These are phyloP conservation scores for Orchesella flavescens DNA, from an alignment of 2,888 invertebrate species.

Conservation along the genomic window DNA sequence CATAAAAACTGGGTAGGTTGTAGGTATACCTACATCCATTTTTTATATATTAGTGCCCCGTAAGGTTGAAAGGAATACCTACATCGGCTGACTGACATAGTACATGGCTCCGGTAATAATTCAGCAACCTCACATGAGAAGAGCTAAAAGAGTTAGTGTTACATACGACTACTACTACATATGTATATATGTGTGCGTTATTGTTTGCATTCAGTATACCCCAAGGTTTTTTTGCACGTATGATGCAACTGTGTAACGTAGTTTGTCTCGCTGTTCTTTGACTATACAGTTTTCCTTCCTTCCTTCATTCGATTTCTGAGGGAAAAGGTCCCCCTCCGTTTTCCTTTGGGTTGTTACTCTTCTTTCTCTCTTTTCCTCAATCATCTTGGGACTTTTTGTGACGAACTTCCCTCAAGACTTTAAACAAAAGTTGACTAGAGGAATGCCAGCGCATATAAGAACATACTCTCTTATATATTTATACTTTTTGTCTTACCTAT, in stretches of 20 bases:
- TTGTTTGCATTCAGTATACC: not conserved
- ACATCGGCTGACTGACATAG: too few species aligned
- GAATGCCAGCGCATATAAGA: not conserved
- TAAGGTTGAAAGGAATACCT: not conserved
- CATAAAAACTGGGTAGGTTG: not conserved
- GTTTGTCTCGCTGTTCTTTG: not conserved
- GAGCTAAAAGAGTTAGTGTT: not conserved
- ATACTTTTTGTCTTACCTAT: not conserved
- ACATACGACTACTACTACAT: not conserved
- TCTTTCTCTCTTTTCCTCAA: slow-evolving; percentile 43
- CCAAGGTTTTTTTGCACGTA: not conserved
- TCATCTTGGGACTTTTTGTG: slow-evolving; percentile 53
- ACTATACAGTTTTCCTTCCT: not conserved
- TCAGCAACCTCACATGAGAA: not conserved
- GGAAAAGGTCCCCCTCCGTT: slow-evolving; percentile 47
- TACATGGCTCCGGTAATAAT: too few species aligned
- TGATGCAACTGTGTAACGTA: not conserved
- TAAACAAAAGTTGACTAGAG: slow-evolving; percentile 16
- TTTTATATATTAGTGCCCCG: slow-evolving; percentile 8
- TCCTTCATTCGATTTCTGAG: slow-evolving; percentile 42
- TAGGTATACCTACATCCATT: not conserved
- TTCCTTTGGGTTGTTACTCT: slow-evolving; percentile 45
- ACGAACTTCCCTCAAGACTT: slow-evolving; percentile 47
- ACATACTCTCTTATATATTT: too few species aligned
- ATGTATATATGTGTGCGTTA: not conserved